Percentiles rank a stretch among this genome's conserved stretches.
Evolutionary conservation across 1,140 invertebrate genomes (phyloP).

Genomic region (Lepidurus apus): DNA sequence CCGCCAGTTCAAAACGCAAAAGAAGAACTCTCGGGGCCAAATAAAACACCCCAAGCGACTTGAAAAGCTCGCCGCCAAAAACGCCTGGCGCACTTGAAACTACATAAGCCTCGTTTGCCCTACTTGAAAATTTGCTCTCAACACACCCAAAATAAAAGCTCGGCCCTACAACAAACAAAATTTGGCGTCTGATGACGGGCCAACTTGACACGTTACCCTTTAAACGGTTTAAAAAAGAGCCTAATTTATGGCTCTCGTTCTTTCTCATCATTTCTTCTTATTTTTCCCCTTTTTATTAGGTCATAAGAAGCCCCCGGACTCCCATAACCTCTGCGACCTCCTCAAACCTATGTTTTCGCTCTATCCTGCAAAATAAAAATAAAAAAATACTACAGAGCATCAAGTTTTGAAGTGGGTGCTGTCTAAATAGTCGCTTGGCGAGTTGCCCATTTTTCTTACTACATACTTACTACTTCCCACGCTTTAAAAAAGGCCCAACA

Average conservation of each 20-base stretch:
- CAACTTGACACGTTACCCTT: neutral
- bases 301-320: neutral
- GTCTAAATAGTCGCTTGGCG: no score
- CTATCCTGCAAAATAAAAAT: neutral
- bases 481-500: no score
- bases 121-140: neutral
- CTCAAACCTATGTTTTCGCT: neutral
- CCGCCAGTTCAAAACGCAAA: no score
- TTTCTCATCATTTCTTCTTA: neutral
- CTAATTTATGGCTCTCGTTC: neutral
- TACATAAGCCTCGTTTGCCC: neutral
- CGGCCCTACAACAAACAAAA: neutral
- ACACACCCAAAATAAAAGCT: neutral
- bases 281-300: neutral
- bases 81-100: neutral
- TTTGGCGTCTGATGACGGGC: neutral
- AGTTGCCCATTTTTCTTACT: no score
- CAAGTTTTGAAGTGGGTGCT: no score
- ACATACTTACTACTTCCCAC: no score
- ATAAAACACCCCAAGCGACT: neutral
- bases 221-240: neutral
- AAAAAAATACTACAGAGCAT: neutral
- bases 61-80: neutral
- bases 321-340: conserved; percentile 9
- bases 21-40: no score